Percentiles rank a stretch among this genome's conserved stretches.
Conservation (phyloP, 2,888 invertebrate genomes). For the Papilio demoleus region DNA sequence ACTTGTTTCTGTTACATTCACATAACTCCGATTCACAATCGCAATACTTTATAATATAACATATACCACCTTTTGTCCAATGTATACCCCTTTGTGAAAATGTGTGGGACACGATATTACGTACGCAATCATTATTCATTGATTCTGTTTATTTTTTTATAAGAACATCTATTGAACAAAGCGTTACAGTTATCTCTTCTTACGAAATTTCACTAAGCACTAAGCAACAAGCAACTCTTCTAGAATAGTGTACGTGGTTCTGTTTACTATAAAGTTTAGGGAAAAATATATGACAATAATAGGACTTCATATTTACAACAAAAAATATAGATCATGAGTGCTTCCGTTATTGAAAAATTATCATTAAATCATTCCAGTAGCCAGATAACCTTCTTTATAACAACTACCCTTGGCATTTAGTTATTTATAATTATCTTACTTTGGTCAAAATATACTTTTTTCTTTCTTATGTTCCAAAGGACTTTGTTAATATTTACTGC, state of each 20-base stretch:
- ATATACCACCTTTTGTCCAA: constrained; percentile 12
- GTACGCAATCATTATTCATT: constrained; percentile 4
- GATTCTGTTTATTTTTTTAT: background rate
- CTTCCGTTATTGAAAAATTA: background rate
- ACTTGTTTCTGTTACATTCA: constrained; percentile 31
- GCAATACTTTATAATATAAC: constrained; percentile 11
- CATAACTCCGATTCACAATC: constrained; percentile 28
- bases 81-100: constrained; percentile 5
- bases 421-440: constrained; percentile 16
- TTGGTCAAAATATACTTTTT: background rate
- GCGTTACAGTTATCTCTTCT: background rate
- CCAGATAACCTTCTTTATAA: constrained; percentile 7
- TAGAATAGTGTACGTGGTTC: background rate
- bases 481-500: background rate
- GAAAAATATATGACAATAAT: background rate
- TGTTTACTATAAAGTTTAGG: background rate
- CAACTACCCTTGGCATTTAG: constrained; percentile 11
- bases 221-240: no score
- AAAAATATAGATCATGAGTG: no score
- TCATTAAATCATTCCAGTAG: background rate
- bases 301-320: background rate
- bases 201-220: background rate
- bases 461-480: background rate
- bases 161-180: background rate
- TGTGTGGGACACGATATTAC: constrained; percentile 1